phyloP scores from a whole-genome alignment of 1,140 invertebrate species.

The Rhagoletis pomonella region DNA sequence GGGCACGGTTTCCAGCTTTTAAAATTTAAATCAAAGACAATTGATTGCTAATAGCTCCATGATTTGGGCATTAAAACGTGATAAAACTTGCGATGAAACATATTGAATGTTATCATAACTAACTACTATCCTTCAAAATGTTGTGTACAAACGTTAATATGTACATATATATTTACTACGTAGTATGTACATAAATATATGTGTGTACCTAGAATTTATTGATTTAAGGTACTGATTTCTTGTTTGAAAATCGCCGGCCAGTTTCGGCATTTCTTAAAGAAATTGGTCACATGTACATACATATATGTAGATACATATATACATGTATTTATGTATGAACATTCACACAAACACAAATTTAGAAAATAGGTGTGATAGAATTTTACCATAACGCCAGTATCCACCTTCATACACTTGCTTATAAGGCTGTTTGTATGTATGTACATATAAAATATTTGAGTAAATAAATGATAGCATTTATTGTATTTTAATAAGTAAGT shows the following conservation, averaged over 20 bases:
- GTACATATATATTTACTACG: background rate
- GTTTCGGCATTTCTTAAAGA: background rate
- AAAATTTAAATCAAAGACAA: no score
- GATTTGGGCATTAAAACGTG: background rate
- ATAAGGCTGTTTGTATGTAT: background rate
- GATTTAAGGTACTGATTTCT: constrained; percentile 20
- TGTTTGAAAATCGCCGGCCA: background rate
- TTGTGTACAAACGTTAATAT: background rate
- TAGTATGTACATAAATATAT: no score
- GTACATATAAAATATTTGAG: background rate
- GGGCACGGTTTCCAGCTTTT: no score
- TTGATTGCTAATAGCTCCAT: background rate
- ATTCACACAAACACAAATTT: no score
- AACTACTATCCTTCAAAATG: background rate
- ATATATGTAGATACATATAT: background rate
- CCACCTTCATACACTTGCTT: no score
- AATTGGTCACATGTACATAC: background rate
- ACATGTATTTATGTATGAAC: no score
- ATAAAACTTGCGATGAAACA: background rate
- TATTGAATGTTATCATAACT: background rate
- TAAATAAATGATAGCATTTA: constrained; percentile 44
- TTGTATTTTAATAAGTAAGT: constrained; percentile 15
- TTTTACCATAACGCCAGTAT: background rate
- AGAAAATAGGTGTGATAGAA: background rate
- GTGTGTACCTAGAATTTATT: background rate